Percentiles rank a stretch among this genome's conserved stretches.
Evolutionary conservation across 35 echinoderm and acorn worm genomes (phyloP).

Genomic region (Diadema setosum): DNA sequence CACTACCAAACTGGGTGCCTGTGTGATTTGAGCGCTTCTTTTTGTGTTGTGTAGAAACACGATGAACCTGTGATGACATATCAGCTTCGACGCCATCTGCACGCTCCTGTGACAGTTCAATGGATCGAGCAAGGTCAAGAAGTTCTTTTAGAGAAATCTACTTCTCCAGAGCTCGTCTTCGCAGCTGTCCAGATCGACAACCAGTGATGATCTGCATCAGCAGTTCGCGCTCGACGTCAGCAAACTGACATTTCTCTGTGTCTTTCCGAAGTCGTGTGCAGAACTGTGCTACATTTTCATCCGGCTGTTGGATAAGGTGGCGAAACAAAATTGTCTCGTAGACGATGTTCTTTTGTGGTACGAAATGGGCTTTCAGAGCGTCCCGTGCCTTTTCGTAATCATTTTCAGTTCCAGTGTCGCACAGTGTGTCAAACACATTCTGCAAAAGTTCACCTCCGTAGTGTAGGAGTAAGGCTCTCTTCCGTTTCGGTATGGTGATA

Average conservation of each 20-base stretch:
- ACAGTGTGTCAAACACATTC: constrained; percentile 40
- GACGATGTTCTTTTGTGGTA: constrained; percentile 16
- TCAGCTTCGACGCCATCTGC: not conserved
- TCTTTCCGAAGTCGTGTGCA: constrained; percentile 30
- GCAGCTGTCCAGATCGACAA: constrained; percentile 19
- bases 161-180: constrained; percentile 35
- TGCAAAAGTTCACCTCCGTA: constrained; percentile 31
- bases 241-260: constrained; percentile 57
- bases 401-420: constrained; percentile 25
- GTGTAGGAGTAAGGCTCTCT: constrained; percentile 47
- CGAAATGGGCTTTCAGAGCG: not conserved
- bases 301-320: constrained; percentile 32
- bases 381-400: constrained; percentile 19
- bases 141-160: not conserved
- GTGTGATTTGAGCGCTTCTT: not conserved
- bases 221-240: constrained; percentile 44
- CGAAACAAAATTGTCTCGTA: constrained; percentile 70
- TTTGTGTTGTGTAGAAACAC: not conserved
- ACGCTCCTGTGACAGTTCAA: constrained; percentile 5
- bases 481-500: constrained; percentile 19
- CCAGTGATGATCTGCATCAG: constrained; percentile 44
- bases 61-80: not conserved
- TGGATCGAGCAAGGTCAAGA: not conserved
- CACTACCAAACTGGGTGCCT: not conserved
- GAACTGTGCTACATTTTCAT: constrained; percentile 60